A percentile compares a stretch with the other conserved stretches of the same genome.
phyloP scores from a whole-genome alignment of 2,113 vertebrate species.

The Semicossyphus pulcher region DNA sequence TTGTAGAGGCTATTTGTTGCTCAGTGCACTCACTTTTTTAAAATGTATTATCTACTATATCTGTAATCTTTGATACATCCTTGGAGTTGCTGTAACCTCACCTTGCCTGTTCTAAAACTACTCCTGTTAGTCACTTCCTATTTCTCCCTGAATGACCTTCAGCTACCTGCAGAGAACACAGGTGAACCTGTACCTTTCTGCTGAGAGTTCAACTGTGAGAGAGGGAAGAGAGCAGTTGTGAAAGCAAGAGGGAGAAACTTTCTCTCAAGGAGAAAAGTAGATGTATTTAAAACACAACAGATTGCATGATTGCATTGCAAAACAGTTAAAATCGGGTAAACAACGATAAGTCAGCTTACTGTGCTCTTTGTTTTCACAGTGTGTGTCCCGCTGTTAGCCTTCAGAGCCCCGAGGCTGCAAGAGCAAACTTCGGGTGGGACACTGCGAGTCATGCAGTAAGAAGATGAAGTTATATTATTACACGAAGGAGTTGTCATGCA shows the following conservation, averaged over 20 bases:
- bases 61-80: background rate
- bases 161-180: conserved; percentile 11
- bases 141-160: conserved; percentile 14
- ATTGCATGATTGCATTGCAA: background rate
- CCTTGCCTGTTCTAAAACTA: background rate
- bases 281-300: conserved; percentile 2
- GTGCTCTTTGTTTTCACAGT: too few species aligned
- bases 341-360: too few species aligned
- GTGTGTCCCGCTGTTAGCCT: too few species aligned
- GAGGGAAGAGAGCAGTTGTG: background rate
- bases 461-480: too few species aligned
- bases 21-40: conserved; percentile 1
- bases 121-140: conserved; percentile 6
- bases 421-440: too few species aligned
- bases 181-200: background rate
- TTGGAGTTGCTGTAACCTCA: background rate
- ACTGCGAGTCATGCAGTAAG: too few species aligned
- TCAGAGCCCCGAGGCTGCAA: too few species aligned
- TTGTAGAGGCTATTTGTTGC: background rate
- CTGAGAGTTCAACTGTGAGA: background rate
- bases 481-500: too few species aligned
- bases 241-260: background rate
- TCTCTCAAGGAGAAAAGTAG: conserved; percentile 1
- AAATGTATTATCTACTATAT: background rate
- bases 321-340: background rate